Evolutionary conservation across 2,113 vertebrate genomes (phyloP).

Genomic region (Pteronura brasiliensis): DNA sequence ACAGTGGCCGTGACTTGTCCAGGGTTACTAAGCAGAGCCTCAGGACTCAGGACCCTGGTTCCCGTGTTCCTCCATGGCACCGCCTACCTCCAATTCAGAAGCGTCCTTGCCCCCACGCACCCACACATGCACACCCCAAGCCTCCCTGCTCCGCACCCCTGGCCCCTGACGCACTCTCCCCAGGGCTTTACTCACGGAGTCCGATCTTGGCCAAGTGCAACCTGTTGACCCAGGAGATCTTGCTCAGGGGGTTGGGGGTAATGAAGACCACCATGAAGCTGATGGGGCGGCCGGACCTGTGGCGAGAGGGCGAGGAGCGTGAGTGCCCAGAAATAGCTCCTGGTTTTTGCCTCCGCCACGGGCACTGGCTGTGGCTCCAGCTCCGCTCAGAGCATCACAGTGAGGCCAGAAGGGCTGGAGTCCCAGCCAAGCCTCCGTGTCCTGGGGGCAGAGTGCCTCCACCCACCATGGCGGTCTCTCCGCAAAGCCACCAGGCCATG

Average conservation of each 20-base stretch:
- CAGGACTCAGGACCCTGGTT: background rate
- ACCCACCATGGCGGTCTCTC: background rate
- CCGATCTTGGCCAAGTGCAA: constrained; percentile 95
- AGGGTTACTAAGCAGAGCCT: background rate
- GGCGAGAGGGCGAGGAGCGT: fast-evolving
- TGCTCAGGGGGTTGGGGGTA: constrained; percentile 94
- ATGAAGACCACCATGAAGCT: constrained; percentile 98
- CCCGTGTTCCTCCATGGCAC: background rate
- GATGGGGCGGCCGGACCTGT: constrained; percentile 93
- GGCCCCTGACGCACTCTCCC: fast-evolving
- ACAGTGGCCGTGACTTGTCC: background rate
- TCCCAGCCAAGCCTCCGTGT: background rate
- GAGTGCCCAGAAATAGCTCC: fast-evolving
- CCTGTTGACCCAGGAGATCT: constrained; percentile 98
- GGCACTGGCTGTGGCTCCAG: fast-evolving
- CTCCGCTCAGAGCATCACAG: background rate
- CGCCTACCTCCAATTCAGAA: background rate
- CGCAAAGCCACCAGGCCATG: background rate
- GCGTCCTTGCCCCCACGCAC: background rate
- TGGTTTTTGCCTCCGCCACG: background rate
- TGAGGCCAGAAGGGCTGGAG: background rate
- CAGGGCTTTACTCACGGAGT: constrained; percentile 85
- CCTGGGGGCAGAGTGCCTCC: background rate
- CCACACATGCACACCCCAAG: fast-evolving
- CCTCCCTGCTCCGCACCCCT: fast-evolving